Percentiles rank a stretch among this genome's conserved stretches.
Conservation (phyloP, 1,140 invertebrate species). For the Trachelipus rathkii region DNA sequence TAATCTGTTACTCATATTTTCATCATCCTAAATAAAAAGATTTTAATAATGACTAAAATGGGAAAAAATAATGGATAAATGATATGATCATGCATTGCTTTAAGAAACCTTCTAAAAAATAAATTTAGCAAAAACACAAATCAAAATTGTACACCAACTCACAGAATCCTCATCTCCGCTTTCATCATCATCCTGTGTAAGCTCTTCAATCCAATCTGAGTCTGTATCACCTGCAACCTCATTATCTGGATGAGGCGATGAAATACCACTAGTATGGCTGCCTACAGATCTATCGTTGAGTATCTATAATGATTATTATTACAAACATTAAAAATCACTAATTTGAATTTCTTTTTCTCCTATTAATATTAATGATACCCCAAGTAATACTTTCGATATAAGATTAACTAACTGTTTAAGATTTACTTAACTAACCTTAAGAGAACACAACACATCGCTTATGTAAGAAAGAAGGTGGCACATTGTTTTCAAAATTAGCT, state of each 20-base stretch:
- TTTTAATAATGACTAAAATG: constrained; percentile 38
- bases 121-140: not conserved
- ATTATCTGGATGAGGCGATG: constrained; percentile 53
- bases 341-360: no score
- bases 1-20: constrained; percentile 85
- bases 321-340: no score
- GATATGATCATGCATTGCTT: no score
- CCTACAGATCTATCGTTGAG: constrained; percentile 35
- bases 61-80: not conserved
- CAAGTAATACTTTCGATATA: no score
- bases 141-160: constrained; percentile 13
- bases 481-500: constrained; percentile 56
- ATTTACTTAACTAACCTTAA: constrained; percentile 32
- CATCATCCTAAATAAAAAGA: constrained; percentile 67
- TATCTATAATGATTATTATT: constrained; percentile 43
- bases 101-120: not conserved
- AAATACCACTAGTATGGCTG: constrained; percentile 36
- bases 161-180: constrained; percentile 82
- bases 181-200: constrained; percentile 74
- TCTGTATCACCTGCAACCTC: constrained; percentile 68
- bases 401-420: no score
- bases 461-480: constrained; percentile 74
- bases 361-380: no score
- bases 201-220: constrained; percentile 76
- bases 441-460: constrained; percentile 55